Base-by-base conservation (phyloP, 2,113 vertebrate species). In the Aptenodytes forsteri region DNA sequence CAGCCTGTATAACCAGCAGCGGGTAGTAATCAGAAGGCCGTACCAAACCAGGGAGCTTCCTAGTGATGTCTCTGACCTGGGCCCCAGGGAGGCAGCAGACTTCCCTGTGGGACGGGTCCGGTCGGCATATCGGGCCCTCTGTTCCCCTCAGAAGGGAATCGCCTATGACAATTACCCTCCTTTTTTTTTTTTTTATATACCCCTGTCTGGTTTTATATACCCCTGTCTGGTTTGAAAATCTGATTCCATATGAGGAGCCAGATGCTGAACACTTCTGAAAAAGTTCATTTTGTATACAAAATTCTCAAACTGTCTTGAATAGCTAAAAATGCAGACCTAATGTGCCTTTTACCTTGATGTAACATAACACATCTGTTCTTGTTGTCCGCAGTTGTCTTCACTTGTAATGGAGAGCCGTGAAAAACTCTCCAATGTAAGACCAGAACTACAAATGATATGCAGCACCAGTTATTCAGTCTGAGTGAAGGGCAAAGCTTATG, bases 301-400 rank as follows among this genome's bases (percentile, higher is more conserved):
- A 62, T 49, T n/a, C 47, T 47, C n/a, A 49, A 13, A 70, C 14
- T 42, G 14, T 42, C 49, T 55, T 49, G 25, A 30, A 55, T 8
- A 40, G 10, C 11, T 83, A 40, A 44, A 13, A 29, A 9, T 16
- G 20, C 9, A 71, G 20, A 42, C 15, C 34, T 61, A 34, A 69
- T 2, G 18, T 52, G 38, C 52, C 16, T 34, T 83, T 52, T 38
- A 44, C 38, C 27, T 75, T 59, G 29, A 44, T 52, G 27, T 20
- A 46, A 17, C 4, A 2, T 30, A 54, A 25, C 23, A 10, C 0
- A 1, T 46, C 40, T 26, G 7, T 25, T 34, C 36, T 13, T 49
- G 15, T 25, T 58, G 34, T 38, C 34, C 61, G 67, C 29, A n/a
- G 20, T 46, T 54, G 38, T 59, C 34, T 65, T 40, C n/a, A 14